These are phyloP conservation scores for Lagorchestes hirsutus DNA, from an alignment of 2,797 vertebrate species.

Conservation along the genomic window DNA sequence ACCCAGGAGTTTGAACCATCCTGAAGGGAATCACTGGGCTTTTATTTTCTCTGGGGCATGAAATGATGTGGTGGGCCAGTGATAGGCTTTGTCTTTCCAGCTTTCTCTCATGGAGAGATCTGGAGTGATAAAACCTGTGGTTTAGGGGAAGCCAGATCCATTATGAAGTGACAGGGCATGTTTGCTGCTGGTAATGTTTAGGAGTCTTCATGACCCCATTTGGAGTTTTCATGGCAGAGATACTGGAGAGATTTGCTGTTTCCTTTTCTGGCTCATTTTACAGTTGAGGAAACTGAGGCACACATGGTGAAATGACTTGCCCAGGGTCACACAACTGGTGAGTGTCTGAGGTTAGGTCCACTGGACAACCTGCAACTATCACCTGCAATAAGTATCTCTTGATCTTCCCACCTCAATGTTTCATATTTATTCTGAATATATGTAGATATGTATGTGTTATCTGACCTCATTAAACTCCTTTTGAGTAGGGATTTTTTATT, in stretches of 20 bases:
- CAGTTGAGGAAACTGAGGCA: background rate
- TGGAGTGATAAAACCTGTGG: constrained; percentile 48
- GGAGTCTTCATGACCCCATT: background rate
- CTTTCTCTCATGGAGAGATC: background rate
- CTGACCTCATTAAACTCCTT: background rate
- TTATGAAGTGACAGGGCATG: constrained; percentile 31
- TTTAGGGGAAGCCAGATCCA: constrained; percentile 43
- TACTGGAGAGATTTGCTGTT: background rate
- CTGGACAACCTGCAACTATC: background rate
- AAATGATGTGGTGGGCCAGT: constrained; percentile 43
- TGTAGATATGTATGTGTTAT: background rate
- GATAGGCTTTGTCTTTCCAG: constrained; percentile 35
- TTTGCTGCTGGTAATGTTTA: constrained; percentile 21
- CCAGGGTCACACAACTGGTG: background rate
- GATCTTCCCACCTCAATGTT: background rate
- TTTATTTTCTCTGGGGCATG: constrained; percentile 46
- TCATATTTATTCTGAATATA: background rate
- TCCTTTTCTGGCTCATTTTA: background rate
- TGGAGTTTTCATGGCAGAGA: background rate
- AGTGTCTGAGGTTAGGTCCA: background rate
- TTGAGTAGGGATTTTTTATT: background rate
- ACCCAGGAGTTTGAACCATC: background rate
- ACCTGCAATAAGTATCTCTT: background rate
- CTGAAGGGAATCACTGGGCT: background rate
- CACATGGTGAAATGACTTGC: background rate